Conservation (phyloP, 2,797 vertebrate genomes). For the Peromyscus aztecus region DNA sequence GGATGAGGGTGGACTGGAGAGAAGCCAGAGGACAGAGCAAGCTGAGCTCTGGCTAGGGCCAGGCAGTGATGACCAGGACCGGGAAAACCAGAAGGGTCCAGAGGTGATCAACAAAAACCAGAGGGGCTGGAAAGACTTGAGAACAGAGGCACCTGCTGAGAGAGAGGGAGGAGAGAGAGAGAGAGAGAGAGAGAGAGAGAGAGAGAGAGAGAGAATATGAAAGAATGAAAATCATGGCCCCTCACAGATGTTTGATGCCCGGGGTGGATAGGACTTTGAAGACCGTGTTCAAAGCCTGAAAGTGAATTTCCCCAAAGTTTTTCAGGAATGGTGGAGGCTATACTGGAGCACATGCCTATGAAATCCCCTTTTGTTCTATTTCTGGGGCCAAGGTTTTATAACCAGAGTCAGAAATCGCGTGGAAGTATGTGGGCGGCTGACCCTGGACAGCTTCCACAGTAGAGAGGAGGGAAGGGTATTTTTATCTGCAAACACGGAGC, state of each 20-base stretch:
- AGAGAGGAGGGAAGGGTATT: constrained; percentile 70
- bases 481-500: constrained; percentile 65
- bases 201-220: background rate
- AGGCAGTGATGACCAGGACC: background rate
- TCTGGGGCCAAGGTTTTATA: constrained; percentile 81
- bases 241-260: constrained; percentile 29
- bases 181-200: background rate
- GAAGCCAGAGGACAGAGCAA: background rate
- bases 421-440: constrained; percentile 75
- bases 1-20: background rate
- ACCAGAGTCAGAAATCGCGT: constrained; percentile 77
- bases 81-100: background rate
- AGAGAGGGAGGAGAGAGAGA: background rate
- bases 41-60: background rate
- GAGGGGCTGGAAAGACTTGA: background rate
- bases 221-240: background rate
- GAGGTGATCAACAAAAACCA: background rate
- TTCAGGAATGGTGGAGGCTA: constrained; percentile 68
- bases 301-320: constrained; percentile 77
- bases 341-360: constrained; percentile 75
- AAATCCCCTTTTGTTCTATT: constrained; percentile 81
- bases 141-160: background rate
- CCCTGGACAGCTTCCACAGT: constrained; percentile 78
- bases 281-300: constrained; percentile 65
- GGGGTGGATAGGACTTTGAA: constrained; percentile 64